Evolutionary conservation across 2,797 vertebrate genomes (phyloP), one percentile per base, ranked within the genome.

Genomic region (Selene dorsalis): DNA sequence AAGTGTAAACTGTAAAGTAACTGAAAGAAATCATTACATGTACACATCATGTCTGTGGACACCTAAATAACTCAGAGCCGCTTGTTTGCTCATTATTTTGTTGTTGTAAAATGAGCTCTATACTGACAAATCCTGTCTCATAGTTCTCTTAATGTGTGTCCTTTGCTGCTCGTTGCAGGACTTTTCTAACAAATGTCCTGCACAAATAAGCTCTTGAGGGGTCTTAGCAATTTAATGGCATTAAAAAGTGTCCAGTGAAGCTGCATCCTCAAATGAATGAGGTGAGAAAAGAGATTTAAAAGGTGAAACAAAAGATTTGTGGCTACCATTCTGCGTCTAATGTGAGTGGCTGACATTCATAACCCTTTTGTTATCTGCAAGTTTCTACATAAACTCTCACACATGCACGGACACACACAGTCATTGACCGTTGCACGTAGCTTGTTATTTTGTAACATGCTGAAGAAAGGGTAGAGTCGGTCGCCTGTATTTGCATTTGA

Each of bases 361-460:
- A 75, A 77, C 55, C 64, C 69, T 62, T 77, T 59, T 52, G 48
- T 80, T 53, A 78, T 68, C 55, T 41, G 45, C 56, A 55, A 2
- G 39, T 61, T 69, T 66, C 57, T 35, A 41, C 55, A 35, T 53
- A 28, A 63, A 38, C 58, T 64, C 55, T 61, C 52, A 63, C 20
- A 45, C 14, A 14, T 6, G 55, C 24, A 57, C 38, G 48, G 6
- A 26, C 3, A 14, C 43, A 56, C 22, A 41, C 16, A 35, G 32
- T 9, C 17, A 24, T 12, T 16, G n/a, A 63, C 58, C 13, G 14
- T 30, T 52, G 45, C 16, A 32, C 66, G 48, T 30, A 7, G 41
- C 78, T 82, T 73, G 63, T 75, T 85, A 74, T 85, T 83, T 83
- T 70, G 79, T 50, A 62, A 78, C 45, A 50, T 60, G 57, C 59